phyloP scores from a whole-genome alignment of 2,888 invertebrate genomes.

The Micropterix aruncella region DNA sequence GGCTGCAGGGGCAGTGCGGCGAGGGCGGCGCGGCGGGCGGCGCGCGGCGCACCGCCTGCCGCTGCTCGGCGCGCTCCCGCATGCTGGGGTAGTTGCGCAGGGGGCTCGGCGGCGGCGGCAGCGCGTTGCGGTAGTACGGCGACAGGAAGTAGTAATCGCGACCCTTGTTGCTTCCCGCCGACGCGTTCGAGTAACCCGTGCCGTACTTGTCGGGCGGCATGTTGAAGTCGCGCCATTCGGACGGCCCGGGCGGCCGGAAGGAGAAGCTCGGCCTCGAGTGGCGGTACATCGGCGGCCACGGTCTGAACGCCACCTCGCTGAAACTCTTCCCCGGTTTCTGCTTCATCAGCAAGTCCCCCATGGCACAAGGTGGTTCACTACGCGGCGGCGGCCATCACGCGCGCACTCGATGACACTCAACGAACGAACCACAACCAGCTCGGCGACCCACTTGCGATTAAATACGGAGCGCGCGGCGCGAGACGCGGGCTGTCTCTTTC shows the following conservation, averaged over 20 bases:
- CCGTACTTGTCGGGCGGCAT: conserved; percentile 27
- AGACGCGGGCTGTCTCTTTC: background rate
- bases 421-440: conserved; percentile 25
- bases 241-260: conserved; percentile 33
- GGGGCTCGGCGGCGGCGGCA: conserved; percentile 40
- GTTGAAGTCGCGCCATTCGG: conserved; percentile 35
- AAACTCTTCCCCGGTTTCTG: conserved; percentile 40
- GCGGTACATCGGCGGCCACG: conserved; percentile 52
- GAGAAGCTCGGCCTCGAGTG: conserved; percentile 34
- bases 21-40: conserved; percentile 21
- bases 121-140: conserved; percentile 51
- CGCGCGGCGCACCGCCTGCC: conserved; percentile 19
- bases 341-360: conserved; percentile 50
- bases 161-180: conserved; percentile 36
- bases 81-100: conserved; percentile 19
- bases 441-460: conserved; percentile 5
- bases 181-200: conserved; percentile 36
- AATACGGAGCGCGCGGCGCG: background rate
- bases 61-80: conserved; percentile 24
- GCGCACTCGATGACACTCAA: conserved; percentile 22
- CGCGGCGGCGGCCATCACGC: conserved; percentile 33
- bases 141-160: conserved; percentile 48
- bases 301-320: conserved; percentile 38
- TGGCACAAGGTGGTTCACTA: conserved; percentile 29
- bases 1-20: conserved; percentile 46